These are phyloP conservation scores for Naja naja DNA, from an alignment of 2,113 vertebrate genomes.

Conservation along the genomic window DNA sequence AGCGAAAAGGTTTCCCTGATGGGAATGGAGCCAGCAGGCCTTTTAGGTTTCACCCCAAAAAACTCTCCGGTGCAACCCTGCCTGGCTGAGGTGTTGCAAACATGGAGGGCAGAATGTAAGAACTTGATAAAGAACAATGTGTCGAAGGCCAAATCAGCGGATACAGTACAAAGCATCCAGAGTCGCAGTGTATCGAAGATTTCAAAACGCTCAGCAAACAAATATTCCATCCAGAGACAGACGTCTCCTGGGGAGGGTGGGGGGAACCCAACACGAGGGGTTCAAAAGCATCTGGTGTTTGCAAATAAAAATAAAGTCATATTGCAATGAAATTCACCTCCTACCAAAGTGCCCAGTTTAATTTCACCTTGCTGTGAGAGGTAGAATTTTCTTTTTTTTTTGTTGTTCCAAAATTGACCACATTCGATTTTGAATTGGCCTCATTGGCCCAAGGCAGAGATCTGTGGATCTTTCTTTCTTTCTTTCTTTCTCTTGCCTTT, in stretches of 20 bases:
- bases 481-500: fast-evolving
- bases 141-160: neutral
- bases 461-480: neutral
- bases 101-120: neutral
- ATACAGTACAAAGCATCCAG: neutral
- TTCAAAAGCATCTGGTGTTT: neutral
- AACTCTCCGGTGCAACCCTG: fast-evolving
- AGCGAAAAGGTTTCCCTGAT: neutral
- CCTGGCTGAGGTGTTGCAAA: neutral
- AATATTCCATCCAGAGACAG: neutral
- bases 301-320: neutral
- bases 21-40: neutral
- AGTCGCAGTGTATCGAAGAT: neutral
- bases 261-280: too few relatives aligned
- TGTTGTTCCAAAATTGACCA: neutral
- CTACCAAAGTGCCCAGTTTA: neutral
- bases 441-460: neutral
- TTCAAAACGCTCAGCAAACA: neutral
- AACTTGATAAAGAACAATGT: neutral
- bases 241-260: too few relatives aligned
- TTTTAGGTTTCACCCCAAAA: neutral
- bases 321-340: neutral
- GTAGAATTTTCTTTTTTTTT: neutral
- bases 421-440: neutral
- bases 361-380: neutral